Evolutionary conservation across 2,888 invertebrate genomes (phyloP).

Genomic region (Athalia cordata): DNA sequence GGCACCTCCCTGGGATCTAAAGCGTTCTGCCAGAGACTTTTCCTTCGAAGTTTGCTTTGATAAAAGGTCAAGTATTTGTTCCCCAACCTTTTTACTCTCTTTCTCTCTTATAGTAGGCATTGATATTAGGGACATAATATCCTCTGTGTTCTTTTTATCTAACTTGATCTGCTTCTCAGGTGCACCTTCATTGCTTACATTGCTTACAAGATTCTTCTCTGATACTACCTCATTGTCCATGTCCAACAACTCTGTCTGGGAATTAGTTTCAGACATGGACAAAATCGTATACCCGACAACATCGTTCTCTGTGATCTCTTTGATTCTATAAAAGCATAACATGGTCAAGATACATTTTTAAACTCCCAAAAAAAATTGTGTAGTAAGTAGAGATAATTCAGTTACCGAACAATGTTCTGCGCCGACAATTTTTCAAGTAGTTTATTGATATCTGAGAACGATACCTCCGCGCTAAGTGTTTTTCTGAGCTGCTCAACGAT

Average conservation of each 20-base stretch:
- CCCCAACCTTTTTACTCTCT: constrained; percentile 95
- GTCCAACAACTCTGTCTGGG: constrained; percentile 56
- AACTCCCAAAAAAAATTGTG: no score
- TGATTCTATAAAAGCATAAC: constrained; percentile 60
- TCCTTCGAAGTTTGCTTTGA: constrained; percentile 98
- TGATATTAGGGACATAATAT: constrained; percentile 86
- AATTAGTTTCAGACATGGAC: constrained; percentile 63
- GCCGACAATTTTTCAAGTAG: constrained; percentile 86
- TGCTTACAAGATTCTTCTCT: constrained; percentile 60
- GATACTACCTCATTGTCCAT: constrained; percentile 54
- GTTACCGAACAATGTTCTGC: constrained; percentile 81
- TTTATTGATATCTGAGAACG: constrained; percentile 81
- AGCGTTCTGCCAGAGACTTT: constrained; percentile 94
- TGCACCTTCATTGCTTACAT: constrained; percentile 61
- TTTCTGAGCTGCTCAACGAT: constrained; percentile 77
- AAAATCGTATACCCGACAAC: constrained; percentile 69
- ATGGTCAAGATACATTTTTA: no score
- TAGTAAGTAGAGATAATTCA: no score
- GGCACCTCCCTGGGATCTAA: constrained; percentile 95
- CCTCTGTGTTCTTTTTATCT: constrained; percentile 68
- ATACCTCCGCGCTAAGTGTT: constrained; percentile 75
- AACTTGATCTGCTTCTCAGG: constrained; percentile 65
- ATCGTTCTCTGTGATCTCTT: constrained; percentile 70
- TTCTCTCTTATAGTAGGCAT: constrained; percentile 96
- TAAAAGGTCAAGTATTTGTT: constrained; percentile 94